Evolutionary conservation across 2,888 invertebrate species (phyloP).

Genomic region (Meliscaeva auricollis): DNA sequence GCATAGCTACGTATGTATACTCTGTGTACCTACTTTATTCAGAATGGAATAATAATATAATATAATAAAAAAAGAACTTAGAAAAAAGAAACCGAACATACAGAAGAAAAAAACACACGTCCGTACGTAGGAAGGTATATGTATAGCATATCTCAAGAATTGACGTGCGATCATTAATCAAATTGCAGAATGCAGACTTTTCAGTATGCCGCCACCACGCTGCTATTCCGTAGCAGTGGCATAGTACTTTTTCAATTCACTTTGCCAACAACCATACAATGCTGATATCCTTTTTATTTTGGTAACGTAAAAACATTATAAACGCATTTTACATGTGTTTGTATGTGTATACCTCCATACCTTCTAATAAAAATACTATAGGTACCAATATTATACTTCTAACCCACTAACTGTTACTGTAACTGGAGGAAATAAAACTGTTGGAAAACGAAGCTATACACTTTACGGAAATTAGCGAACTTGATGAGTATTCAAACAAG

Average conservation of each 20-base stretch:
- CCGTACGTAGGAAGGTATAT: slow-evolving; percentile 47
- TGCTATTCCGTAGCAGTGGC: slow-evolving; percentile 48
- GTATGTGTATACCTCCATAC: background rate
- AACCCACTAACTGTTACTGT: slow-evolving; percentile 46
- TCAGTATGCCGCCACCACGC: slow-evolving; percentile 76
- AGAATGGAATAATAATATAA: slow-evolving; percentile 58
- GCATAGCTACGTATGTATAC: slow-evolving; percentile 69
- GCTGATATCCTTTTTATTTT: slow-evolving; percentile 67
- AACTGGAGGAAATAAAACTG: slow-evolving; percentile 30
- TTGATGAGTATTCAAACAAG: slow-evolving; percentile 33
- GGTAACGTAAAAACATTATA: slow-evolving; percentile 62
- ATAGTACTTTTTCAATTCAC: slow-evolving; percentile 74
- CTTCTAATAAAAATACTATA: slow-evolving; percentile 13
- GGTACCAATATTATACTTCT: slow-evolving; percentile 26
- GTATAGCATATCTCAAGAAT: slow-evolving; percentile 79
- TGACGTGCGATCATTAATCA: slow-evolving; percentile 84
- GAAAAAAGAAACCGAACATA: slow-evolving; percentile 47
- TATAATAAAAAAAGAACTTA: slow-evolving; percentile 26
- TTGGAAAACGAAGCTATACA: slow-evolving; percentile 38
- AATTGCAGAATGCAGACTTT: slow-evolving; percentile 84
- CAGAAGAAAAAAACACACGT: slow-evolving; percentile 57
- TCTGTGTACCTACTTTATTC: slow-evolving; percentile 46
- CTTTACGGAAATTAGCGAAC: slow-evolving; percentile 40
- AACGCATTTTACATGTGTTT: slow-evolving; percentile 17
- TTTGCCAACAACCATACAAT: slow-evolving; percentile 68